These are phyloP conservation scores for Helleia helle DNA, from an alignment of 2,888 invertebrate genomes.

Conservation along the genomic window DNA sequence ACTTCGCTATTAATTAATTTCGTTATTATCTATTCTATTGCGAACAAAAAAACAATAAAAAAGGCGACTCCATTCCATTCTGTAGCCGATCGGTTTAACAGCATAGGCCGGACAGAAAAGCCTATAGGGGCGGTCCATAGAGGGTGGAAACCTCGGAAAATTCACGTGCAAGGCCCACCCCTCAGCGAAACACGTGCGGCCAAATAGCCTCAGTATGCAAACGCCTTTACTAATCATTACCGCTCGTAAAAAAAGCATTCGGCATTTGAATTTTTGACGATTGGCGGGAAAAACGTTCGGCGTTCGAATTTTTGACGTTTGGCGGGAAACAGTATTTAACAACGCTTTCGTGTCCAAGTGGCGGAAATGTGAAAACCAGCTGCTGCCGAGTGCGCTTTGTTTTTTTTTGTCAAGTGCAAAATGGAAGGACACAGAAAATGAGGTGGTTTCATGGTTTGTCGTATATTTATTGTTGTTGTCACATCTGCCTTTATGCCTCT, in stretches of 20 bases:
- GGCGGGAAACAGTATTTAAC: slow-evolving; percentile 21
- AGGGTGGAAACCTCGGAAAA: slow-evolving; percentile 74
- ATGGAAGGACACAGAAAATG: slow-evolving; percentile 58
- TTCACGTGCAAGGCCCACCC: slow-evolving; percentile 70
- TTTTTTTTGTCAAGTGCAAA: slow-evolving; percentile 45
- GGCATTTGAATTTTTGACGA: slow-evolving; percentile 41
- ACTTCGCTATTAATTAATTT: slow-evolving; percentile 2
- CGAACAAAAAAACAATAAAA: slow-evolving; percentile 17
- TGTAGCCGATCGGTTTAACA: slow-evolving; percentile 66
- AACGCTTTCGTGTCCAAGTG: slow-evolving; percentile 35
- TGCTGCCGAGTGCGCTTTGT: slow-evolving; percentile 45
- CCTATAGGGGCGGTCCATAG: slow-evolving; percentile 73
- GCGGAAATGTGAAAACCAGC: slow-evolving; percentile 45
- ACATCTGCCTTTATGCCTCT: slow-evolving; percentile 9
- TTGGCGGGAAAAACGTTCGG: slow-evolving; percentile 18
- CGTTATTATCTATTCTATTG: neutral
- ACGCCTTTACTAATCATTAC: slow-evolving; percentile 65
- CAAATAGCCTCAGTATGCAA: slow-evolving; percentile 64
- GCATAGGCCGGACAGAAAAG: slow-evolving; percentile 75
- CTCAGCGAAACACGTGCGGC: slow-evolving; percentile 59
- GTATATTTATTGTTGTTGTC: slow-evolving; percentile 25
- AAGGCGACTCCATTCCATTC: slow-evolving; percentile 42
- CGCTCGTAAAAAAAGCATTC: slow-evolving; percentile 52
- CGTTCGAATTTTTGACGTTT: slow-evolving; percentile 35
- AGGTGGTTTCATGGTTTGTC: slow-evolving; percentile 69